Percentiles rank a stretch among this genome's conserved stretches.
Evolutionary conservation across 64 coral and sea anemone species (phyloP).

Genomic region (Montipora capricornis): DNA sequence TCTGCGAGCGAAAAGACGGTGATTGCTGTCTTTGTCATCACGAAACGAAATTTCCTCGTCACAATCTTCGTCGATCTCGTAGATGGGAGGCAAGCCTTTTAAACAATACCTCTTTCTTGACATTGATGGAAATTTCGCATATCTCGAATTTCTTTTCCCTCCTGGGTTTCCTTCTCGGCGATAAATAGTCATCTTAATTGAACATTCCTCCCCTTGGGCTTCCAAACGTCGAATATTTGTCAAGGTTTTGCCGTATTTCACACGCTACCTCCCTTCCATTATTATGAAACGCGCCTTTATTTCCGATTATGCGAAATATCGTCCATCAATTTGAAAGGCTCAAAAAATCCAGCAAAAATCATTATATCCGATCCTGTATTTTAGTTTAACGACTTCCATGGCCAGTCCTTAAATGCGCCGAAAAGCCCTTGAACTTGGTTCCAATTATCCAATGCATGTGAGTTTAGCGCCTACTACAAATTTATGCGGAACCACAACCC

Average conservation of each 20-base stretch:
- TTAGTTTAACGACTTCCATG: slow-evolving; percentile 9
- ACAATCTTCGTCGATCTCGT: slow-evolving; percentile 41
- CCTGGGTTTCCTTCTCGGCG: neutral
- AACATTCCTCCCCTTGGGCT: neutral
- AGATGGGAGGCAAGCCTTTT: slow-evolving; percentile 20
- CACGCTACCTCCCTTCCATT: neutral
- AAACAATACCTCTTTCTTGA: slow-evolving; percentile 26
- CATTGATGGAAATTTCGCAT: slow-evolving; percentile 29
- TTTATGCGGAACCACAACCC: slow-evolving; percentile 11
- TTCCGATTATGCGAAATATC: neutral
- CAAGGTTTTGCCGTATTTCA: neutral
- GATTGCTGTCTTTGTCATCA: neutral
- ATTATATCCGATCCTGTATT: neutral
- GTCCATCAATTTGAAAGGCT: neutral
- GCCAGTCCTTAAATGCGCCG: slow-evolving; percentile 17
- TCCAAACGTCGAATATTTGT: neutral
- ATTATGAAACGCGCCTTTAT: neutral
- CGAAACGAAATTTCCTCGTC: neutral
- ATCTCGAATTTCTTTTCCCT: slow-evolving; percentile 9
- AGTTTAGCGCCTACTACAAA: slow-evolving; percentile 18
- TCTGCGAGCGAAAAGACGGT: neutral
- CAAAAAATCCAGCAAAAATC: neutral
- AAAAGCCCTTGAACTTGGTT: neutral
- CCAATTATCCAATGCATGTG: slow-evolving; percentile 14
- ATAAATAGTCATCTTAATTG: slow-evolving; percentile 41